Percentiles rank a stretch among this genome's conserved stretches.
Evolutionary conservation across 2,888 invertebrate genomes (phyloP).

Genomic region (Drosophila pegasa): DNA sequence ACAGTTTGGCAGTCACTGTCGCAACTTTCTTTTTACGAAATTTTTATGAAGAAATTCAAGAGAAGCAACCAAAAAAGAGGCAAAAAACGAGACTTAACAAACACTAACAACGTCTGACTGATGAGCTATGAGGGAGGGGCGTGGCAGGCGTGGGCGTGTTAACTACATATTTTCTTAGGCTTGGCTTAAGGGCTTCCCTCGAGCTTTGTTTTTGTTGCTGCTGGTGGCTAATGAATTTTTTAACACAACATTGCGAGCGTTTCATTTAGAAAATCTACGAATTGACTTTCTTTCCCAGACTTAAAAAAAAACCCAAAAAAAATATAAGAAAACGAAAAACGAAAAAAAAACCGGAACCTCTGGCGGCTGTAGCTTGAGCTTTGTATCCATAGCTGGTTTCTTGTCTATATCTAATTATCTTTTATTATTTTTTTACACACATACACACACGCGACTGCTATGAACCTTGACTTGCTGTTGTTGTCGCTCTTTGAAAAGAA

Average conservation of each 20-base stretch:
- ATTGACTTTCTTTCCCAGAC: slow-evolving; percentile 54
- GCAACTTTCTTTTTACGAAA: slow-evolving; percentile 71
- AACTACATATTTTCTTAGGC: slow-evolving; percentile 45
- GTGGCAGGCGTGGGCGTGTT: slow-evolving; percentile 67
- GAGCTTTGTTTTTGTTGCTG: slow-evolving; percentile 36
- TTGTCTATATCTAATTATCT: slow-evolving; percentile 48
- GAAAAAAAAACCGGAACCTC: slow-evolving; percentile 47
- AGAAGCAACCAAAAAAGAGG: slow-evolving; percentile 49
- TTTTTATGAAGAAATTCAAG: slow-evolving; percentile 68
- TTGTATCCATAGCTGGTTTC: slow-evolving; percentile 43
- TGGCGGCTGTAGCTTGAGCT: slow-evolving; percentile 16
- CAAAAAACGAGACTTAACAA: neutral
- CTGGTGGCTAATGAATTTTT: slow-evolving; percentile 62
- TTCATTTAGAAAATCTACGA: slow-evolving; percentile 60
- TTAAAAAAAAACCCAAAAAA: slow-evolving; percentile 1
- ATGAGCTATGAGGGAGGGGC: slow-evolving; percentile 32
- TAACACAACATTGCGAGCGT: slow-evolving; percentile 63
- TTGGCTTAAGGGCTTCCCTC: slow-evolving; percentile 31
- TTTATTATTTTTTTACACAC: slow-evolving; percentile 36
- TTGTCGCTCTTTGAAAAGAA: slow-evolving; percentile 45
- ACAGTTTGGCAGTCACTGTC: slow-evolving; percentile 68
- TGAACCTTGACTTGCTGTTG: slow-evolving; percentile 43
- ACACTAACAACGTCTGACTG: slow-evolving; percentile 14
- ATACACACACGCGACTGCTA: slow-evolving; percentile 61
- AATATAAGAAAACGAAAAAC: neutral